Evolutionary conservation across 2,113 vertebrate genomes (phyloP).

Genomic region (Gallinago paraguaiae): DNA sequence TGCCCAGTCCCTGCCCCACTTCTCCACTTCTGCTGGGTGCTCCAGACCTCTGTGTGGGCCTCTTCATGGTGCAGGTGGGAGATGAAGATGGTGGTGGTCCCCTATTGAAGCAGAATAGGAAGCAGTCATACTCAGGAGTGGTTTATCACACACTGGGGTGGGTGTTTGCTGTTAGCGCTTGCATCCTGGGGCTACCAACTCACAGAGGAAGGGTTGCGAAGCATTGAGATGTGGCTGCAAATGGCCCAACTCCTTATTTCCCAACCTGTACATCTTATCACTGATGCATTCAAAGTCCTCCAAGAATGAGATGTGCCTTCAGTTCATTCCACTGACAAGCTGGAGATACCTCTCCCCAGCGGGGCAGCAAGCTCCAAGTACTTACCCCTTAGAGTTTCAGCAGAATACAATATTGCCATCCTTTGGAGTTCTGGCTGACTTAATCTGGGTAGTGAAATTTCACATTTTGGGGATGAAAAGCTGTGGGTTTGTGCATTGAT

Average conservation of each 20-base stretch:
- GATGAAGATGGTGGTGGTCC: not conserved
- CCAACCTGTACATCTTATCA: not conserved
- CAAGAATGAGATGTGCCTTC: not conserved
- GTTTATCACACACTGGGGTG: fast-evolving
- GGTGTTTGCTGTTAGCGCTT: not conserved
- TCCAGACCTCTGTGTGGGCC: not conserved
- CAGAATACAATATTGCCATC: not conserved
- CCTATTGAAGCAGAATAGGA: not conserved
- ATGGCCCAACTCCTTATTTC: not conserved
- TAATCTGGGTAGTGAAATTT: not conserved
- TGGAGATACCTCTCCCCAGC: not conserved
- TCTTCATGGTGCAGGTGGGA: not conserved
- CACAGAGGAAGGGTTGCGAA: not conserved
- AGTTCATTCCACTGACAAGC: not conserved
- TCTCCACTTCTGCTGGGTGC: not conserved
- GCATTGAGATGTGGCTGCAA: not conserved
- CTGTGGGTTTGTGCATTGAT: not conserved
- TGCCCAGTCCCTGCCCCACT: not conserved
- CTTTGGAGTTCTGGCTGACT: not conserved
- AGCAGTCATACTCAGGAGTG: too few species aligned
- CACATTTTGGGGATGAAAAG: not conserved
- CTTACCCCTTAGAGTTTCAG: not conserved
- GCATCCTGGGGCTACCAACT: not conserved
- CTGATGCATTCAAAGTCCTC: not conserved
- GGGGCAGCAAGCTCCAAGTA: not conserved